phyloP scores from a whole-genome alignment of 2,888 invertebrate genomes.

The Panopea generosa region DNA sequence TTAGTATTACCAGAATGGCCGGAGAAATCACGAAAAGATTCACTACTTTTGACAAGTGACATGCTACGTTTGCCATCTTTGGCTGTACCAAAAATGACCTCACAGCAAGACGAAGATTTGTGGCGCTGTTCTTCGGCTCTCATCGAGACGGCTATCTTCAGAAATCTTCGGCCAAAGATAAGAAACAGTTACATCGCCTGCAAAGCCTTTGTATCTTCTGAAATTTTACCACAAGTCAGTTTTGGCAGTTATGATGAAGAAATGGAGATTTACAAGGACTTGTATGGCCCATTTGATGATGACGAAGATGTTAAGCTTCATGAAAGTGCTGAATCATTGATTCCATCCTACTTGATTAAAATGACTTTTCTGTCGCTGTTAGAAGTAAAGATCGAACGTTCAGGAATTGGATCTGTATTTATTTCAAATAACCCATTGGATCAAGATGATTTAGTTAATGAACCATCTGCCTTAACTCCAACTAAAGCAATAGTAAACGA shows the following conservation, averaged over 20 bases:
- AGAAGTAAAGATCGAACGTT: constrained; percentile 26
- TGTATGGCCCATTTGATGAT: constrained; percentile 9
- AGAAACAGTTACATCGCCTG: constrained; percentile 51
- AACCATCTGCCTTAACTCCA: no score
- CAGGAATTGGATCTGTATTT: constrained; percentile 25
- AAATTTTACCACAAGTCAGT: constrained; percentile 28
- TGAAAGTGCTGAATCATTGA: constrained; percentile 26
- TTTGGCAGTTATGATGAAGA: constrained; percentile 36
- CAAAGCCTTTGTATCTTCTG: constrained; percentile 33
- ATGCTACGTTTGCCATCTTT: constrained; percentile 22
- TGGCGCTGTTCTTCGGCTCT: constrained; percentile 57
- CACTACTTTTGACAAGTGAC: constrained; percentile 25
- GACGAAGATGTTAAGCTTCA: constrained; percentile 21
- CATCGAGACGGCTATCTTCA: constrained; percentile 50
- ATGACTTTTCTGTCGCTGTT: constrained; percentile 48
- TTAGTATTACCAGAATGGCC: constrained; percentile 44
- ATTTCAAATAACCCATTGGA: no score
- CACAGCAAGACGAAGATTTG: constrained; percentile 31
- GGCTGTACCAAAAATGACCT: constrained; percentile 52
- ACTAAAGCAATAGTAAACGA: no score
- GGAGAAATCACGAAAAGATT: constrained; percentile 22
- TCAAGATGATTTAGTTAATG: no score
- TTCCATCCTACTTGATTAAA: constrained; percentile 57
- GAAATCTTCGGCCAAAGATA: constrained; percentile 32
- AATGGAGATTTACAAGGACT: constrained; percentile 4